These are phyloP conservation scores for Triops cancriformis DNA, from an alignment of 1,140 invertebrate genomes.

Conservation along the genomic window DNA sequence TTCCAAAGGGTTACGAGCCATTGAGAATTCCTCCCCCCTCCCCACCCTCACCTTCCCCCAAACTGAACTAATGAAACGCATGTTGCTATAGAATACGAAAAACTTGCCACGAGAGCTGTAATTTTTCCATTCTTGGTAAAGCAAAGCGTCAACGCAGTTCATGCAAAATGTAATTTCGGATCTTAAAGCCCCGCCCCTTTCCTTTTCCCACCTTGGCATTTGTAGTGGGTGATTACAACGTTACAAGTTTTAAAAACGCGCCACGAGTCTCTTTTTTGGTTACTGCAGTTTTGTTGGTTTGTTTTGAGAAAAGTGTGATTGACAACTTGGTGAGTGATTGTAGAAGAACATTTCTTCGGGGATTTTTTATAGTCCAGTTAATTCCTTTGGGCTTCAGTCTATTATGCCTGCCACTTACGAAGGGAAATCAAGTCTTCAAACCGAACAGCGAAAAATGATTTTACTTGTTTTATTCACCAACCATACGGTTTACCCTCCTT, in stretches of 20 bases:
- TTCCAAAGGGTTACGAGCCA: not conserved
- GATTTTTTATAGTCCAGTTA: not conserved
- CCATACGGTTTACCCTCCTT: not conserved
- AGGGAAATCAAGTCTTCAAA: not conserved
- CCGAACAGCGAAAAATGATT: not conserved
- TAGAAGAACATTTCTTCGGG: not conserved
- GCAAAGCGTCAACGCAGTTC: not conserved
- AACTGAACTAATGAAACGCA: not conserved
- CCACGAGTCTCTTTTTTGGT: not conserved
- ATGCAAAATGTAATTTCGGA: not conserved
- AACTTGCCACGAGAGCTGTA: not conserved
- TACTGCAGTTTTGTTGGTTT: not conserved
- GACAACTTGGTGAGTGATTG: not conserved
- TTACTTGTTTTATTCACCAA: not conserved
- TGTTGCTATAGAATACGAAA: not conserved
- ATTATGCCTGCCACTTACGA: not conserved
- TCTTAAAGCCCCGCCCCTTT: not conserved
- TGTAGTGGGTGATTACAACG: constrained; percentile 13
- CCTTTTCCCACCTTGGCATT: not conserved
- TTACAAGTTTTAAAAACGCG: constrained; percentile 2
- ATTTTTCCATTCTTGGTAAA: not conserved
- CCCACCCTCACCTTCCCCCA: too few species aligned
- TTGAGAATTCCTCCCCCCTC: not conserved
- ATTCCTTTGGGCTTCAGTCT: not conserved
- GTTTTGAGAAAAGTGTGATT: not conserved